These are phyloP conservation scores for Circaetus gallicus DNA, from an alignment of 2,113 vertebrate genomes.

Conservation along the genomic window DNA sequence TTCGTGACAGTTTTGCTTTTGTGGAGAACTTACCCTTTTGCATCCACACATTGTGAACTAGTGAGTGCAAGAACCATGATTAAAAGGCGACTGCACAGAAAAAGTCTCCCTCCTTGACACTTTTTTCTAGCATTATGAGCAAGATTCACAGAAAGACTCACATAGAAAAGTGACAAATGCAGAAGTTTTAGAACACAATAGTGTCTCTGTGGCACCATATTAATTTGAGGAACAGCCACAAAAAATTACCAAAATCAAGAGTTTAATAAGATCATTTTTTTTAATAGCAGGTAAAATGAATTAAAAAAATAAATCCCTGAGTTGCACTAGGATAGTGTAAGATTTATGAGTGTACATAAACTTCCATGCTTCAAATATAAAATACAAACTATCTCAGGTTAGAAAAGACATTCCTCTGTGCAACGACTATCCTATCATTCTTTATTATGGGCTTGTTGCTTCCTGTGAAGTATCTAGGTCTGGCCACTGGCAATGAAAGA, in stretches of 20 bases:
- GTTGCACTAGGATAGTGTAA: not conserved
- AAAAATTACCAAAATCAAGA: not conserved
- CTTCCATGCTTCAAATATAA: not conserved
- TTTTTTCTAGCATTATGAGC: not conserved
- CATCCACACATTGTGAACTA: not conserved
- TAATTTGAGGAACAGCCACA: not conserved
- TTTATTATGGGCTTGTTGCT: not conserved
- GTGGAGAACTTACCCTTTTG: not conserved
- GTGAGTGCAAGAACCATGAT: not conserved
- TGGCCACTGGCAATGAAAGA: not conserved
- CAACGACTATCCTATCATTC: not conserved
- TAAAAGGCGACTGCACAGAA: not conserved
- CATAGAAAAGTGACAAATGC: not conserved
- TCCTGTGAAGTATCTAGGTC: not conserved
- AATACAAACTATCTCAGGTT: not conserved
- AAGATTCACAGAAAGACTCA: not conserved
- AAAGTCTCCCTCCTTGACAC: not conserved
- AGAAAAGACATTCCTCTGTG: not conserved
- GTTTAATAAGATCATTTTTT: not conserved
- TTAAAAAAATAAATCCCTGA: not conserved
- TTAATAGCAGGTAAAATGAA: not conserved
- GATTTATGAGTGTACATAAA: not conserved
- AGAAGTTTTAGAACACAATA: not conserved
- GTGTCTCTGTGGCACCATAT: not conserved
- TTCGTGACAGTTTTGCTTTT: not conserved